A percentile compares a stretch with the other conserved stretches of the same genome.
Evolutionary conservation across 2,888 invertebrate species (phyloP).

Genomic region (Flabesymbios commensalis): DNA sequence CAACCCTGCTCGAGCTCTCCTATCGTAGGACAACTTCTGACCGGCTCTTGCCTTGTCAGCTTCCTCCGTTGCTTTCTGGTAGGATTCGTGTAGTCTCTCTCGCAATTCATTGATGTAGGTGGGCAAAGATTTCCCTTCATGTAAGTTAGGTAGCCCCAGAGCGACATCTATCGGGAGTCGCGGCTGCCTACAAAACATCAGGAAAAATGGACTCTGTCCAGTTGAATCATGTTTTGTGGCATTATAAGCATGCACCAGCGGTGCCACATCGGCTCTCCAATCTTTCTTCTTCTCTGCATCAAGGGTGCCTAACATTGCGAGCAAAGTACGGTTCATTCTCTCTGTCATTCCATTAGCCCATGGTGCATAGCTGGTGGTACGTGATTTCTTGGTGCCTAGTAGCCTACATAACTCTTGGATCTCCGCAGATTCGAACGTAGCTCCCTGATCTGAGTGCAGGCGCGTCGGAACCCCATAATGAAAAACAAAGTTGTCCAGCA

Average conservation of each 20-base stretch:
- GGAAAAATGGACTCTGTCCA: constrained; percentile 8
- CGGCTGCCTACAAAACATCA: constrained; percentile 16
- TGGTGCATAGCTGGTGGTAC: neutral
- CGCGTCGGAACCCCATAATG: neutral
- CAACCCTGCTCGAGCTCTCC: no score
- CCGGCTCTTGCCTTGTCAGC: no score
- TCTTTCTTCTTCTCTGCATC: no score
- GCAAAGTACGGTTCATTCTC: neutral
- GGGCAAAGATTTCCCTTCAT: no score
- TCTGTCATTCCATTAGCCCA: neutral
- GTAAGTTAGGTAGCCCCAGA: neutral
- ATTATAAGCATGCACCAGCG: constrained; percentile 10
- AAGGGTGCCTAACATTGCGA: neutral
- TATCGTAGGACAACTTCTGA: no score
- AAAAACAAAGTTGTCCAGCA: neutral
- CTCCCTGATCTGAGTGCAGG: neutral
- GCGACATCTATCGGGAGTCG: constrained; percentile 6
- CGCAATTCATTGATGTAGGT: no score
- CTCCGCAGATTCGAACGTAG: neutral
- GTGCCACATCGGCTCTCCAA: constrained; percentile 4
- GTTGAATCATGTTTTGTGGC: constrained; percentile 8
- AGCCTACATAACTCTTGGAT: neutral
- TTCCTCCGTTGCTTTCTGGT: no score
- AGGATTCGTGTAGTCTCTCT: no score
- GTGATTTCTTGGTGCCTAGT: neutral